These are phyloP conservation scores for Nesospiza acunhae DNA, from an alignment of 2,113 vertebrate species.

Conservation along the genomic window DNA sequence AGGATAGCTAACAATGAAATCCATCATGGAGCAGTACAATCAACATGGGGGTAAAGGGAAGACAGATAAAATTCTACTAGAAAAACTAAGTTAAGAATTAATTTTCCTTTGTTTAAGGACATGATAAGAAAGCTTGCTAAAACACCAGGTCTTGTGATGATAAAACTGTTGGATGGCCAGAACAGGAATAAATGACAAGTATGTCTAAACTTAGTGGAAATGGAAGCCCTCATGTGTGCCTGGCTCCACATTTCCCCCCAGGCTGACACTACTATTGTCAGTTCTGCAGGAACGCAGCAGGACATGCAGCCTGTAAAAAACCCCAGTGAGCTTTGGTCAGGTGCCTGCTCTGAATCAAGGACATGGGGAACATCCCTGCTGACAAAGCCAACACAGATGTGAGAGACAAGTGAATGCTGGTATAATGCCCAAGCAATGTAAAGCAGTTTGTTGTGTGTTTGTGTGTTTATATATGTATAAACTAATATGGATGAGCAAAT, in stretches of 20 bases:
- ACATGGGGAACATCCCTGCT: not conserved
- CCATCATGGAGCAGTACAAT: not conserved
- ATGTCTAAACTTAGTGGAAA: not conserved
- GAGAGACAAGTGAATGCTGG: not conserved
- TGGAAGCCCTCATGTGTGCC: not conserved
- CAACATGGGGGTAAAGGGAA: not conserved
- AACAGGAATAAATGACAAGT: not conserved
- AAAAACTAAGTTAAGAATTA: not conserved
- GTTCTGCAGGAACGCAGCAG: not conserved
- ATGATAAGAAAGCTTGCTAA: not conserved
- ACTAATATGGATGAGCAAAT: not conserved
- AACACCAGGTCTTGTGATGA: not conserved
- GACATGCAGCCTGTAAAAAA: not conserved
- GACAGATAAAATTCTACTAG: not conserved
- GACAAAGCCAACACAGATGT: not conserved
- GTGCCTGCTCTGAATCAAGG: not conserved
- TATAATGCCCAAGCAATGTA: not conserved
- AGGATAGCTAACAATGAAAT: not conserved
- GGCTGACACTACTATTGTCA: rapidly evolving
- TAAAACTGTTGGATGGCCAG: not conserved
- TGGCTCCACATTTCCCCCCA: not conserved
- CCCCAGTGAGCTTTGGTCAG: rapidly evolving
- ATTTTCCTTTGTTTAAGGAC: not conserved
- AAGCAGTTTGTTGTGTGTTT: not conserved
- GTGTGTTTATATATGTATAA: not conserved